phyloP scores from a whole-genome alignment of 2,888 invertebrate genomes.

The Carcina quercana region DNA sequence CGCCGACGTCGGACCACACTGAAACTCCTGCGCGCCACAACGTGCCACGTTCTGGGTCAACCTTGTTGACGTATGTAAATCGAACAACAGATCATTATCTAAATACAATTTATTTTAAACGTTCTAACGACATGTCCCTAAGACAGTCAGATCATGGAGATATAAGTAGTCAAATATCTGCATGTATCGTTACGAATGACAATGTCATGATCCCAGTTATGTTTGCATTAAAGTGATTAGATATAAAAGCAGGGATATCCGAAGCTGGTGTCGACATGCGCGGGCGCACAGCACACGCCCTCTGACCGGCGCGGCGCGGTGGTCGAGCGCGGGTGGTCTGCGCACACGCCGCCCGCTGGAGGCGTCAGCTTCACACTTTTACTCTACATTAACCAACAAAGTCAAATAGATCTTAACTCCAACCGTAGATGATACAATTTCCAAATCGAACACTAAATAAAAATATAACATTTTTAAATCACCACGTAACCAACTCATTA shows the following conservation, averaged over 20 bases:
- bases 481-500: constrained; percentile 41
- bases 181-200: too few relatives aligned
- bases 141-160: too few relatives aligned
- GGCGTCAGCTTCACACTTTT: constrained; percentile 64
- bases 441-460: constrained; percentile 15
- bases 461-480: constrained; percentile 31
- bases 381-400: constrained; percentile 20
- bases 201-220: background rate
- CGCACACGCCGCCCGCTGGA: constrained; percentile 45
- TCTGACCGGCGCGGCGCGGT: constrained; percentile 45
- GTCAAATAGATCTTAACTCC: constrained; percentile 29
- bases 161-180: too few relatives aligned
- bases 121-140: too few relatives aligned
- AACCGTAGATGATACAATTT: constrained; percentile 31
- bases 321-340: constrained; percentile 64
- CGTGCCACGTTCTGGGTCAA: constrained; percentile 41
- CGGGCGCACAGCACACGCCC: constrained; percentile 44
- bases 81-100: constrained; percentile 43
- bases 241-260: background rate
- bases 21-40: constrained; percentile 31
- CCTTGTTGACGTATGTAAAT: constrained; percentile 61
- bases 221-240: too few relatives aligned
- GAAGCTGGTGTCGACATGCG: constrained; percentile 24
- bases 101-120: constrained; percentile 9
- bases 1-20: constrained; percentile 56